phyloP scores from a whole-genome alignment of 2,888 invertebrate genomes.

The Osmoderma eremita region DNA sequence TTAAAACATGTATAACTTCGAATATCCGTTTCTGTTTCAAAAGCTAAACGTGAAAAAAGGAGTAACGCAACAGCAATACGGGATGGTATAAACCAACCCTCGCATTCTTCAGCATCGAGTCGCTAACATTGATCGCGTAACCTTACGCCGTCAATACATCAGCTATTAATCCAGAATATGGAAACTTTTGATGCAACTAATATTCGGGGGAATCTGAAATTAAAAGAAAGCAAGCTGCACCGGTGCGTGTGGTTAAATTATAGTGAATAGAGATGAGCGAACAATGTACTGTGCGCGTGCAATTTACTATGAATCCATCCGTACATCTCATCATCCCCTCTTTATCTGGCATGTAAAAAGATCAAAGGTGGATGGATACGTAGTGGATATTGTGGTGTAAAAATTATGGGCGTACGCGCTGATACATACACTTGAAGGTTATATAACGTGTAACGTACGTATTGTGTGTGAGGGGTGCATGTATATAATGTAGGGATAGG shows the following conservation, averaged over 20 bases:
- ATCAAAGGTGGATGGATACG: slow-evolving; percentile 37
- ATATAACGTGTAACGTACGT: slow-evolving; percentile 15
- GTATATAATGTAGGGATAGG: slow-evolving; percentile 44
- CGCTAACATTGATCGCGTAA: not conserved
- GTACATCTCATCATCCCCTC: slow-evolving; percentile 16
- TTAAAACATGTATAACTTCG: too few species aligned
- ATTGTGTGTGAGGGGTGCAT: slow-evolving; percentile 9
- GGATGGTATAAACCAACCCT: not conserved
- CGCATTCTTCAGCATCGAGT: not conserved
- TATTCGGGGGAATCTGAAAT: slow-evolving; percentile 38
- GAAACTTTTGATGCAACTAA: slow-evolving; percentile 40
- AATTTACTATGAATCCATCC: slow-evolving; percentile 11
- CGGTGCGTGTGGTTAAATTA: slow-evolving; percentile 20
- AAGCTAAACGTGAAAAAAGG: too few species aligned
- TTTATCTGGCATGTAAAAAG: slow-evolving; percentile 12
- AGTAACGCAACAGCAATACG: too few species aligned
- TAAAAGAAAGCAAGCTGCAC: slow-evolving; percentile 28
- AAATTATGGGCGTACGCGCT: slow-evolving; percentile 13
- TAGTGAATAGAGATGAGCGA: slow-evolving; percentile 11
- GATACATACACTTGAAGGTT: slow-evolving; percentile 34
- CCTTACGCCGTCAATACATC: slow-evolving; percentile 15
- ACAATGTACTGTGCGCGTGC: slow-evolving; percentile 2
- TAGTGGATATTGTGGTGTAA: slow-evolving; percentile 22
- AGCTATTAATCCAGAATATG: slow-evolving; percentile 41
- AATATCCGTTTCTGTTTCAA: too few species aligned